phyloP scores from a whole-genome alignment of 2,888 invertebrate genomes.

The Euplagia quadripunctaria region DNA sequence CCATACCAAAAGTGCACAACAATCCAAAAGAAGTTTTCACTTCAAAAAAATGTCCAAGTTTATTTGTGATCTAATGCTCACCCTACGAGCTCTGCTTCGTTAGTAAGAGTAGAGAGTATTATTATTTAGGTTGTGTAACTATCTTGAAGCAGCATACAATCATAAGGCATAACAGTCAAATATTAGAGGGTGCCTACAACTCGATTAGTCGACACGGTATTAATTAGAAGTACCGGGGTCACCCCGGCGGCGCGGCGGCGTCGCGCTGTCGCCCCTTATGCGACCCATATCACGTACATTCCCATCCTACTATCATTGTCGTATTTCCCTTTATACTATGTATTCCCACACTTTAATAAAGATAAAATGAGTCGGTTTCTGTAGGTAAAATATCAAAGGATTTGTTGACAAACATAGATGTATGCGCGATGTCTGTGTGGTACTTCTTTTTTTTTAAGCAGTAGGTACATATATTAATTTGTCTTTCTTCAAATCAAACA shows the following conservation, averaged over 20 bases:
- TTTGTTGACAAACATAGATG: neutral
- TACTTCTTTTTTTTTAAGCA: too few relatives aligned
- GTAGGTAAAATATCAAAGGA: neutral
- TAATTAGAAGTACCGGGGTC: conserved; percentile 48
- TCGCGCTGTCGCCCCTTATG: conserved; percentile 30
- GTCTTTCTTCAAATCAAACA: neutral
- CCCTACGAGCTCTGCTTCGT: too few relatives aligned
- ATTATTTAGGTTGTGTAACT: neutral
- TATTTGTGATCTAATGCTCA: too few relatives aligned
- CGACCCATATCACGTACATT: conserved; percentile 50
- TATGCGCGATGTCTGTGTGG: neutral
- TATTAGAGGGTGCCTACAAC: conserved; percentile 33
- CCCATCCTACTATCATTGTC: conserved; percentile 33
- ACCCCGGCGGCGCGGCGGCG: conserved; percentile 27
- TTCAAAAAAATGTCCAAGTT: too few relatives aligned
- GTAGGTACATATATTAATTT: neutral
- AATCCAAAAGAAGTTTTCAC: too few relatives aligned
- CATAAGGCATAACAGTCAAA: conserved; percentile 26
- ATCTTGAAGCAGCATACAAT: conserved; percentile 13
- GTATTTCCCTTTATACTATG: conserved; percentile 38
- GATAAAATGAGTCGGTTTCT: neutral
- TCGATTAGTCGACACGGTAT: conserved; percentile 39
- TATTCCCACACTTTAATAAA: conserved; percentile 24
- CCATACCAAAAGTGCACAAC: too few relatives aligned
- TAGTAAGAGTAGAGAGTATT: too few relatives aligned